A percentile compares a stretch with the other conserved stretches of the same genome.
Evolutionary conservation across 2,888 invertebrate species (phyloP).

Genomic region (Yponomeuta sedellus): DNA sequence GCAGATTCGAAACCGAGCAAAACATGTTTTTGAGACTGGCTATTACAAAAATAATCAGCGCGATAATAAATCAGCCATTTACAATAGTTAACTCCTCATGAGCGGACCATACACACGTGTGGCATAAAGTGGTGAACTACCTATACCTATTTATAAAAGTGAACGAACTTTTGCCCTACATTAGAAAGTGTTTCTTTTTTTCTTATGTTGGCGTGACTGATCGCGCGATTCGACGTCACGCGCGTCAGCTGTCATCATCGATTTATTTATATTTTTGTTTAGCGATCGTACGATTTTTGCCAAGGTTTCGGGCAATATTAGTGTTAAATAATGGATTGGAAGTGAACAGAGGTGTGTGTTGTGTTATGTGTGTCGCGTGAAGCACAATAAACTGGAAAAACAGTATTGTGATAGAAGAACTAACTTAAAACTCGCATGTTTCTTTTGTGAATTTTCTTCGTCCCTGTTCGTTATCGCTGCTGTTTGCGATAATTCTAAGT

Average conservation of each 20-base stretch:
- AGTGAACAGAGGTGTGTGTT: neutral
- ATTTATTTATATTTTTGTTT: constrained; percentile 49
- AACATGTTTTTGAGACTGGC: constrained; percentile 52
- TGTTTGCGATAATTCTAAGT: constrained; percentile 6
- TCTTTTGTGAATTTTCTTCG: neutral
- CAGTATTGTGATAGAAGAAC: neutral
- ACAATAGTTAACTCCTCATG: neutral
- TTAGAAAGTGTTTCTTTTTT: constrained; percentile 34
- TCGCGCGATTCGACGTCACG: constrained; percentile 63
- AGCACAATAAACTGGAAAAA: neutral
- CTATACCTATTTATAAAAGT: constrained; percentile 9
- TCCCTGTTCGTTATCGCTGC: neutral
- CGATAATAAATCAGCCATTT: constrained; percentile 12
- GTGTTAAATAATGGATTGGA: constrained; percentile 9
- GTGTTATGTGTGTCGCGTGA: neutral
- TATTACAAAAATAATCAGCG: constrained; percentile 38
- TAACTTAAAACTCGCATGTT: neutral
- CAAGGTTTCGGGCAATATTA: constrained; percentile 29
- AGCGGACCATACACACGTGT: neutral
- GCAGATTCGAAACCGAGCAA: constrained; percentile 17
- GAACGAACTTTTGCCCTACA: constrained; percentile 24
- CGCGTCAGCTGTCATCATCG: constrained; percentile 44
- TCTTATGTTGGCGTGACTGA: constrained; percentile 46
- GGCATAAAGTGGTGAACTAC: neutral
- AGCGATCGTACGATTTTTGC: constrained; percentile 27